A percentile compares a stretch with the other conserved stretches of the same genome.
phyloP scores from a whole-genome alignment of 2,113 vertebrate genomes.

The Nansenia antarctica region DNA sequence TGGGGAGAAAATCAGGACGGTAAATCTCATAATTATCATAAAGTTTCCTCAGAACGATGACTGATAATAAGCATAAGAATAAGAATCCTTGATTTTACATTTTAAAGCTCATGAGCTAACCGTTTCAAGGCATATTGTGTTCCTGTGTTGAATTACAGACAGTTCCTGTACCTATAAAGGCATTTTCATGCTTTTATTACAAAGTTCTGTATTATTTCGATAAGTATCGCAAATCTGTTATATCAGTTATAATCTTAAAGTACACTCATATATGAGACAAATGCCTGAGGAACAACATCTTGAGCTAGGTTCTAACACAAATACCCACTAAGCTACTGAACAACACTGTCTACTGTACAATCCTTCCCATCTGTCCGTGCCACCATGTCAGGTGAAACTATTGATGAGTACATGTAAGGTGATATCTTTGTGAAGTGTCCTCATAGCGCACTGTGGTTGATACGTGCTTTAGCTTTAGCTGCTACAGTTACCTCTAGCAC shows the following conservation, averaged over 20 bases:
- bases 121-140: slow-evolving; percentile 38
- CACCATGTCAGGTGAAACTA: not conserved
- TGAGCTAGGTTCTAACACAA: not conserved
- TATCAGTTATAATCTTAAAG: not conserved
- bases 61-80: slow-evolving; percentile 55
- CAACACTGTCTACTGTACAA: not conserved
- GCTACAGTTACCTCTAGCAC: slow-evolving; percentile 34
- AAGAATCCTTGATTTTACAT: slow-evolving; percentile 44
- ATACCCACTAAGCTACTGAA: not conserved
- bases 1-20: slow-evolving; percentile 32
- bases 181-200: slow-evolving; percentile 12
- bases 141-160: slow-evolving; percentile 43
- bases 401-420: not conserved
- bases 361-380: not conserved
- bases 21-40: slow-evolving; percentile 49
- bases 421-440: not conserved
- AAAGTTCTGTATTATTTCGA: not conserved
- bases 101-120: slow-evolving; percentile 34
- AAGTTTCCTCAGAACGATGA: slow-evolving; percentile 36
- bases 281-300: not conserved
- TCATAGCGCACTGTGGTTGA: not conserved
- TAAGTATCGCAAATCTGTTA: not conserved
- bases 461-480: not conserved
- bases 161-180: slow-evolving; percentile 16
- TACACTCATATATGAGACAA: slow-evolving; percentile 3